Evolutionary conservation across 2,113 vertebrate species (phyloP).

Genomic region (Pao palembangensis): DNA sequence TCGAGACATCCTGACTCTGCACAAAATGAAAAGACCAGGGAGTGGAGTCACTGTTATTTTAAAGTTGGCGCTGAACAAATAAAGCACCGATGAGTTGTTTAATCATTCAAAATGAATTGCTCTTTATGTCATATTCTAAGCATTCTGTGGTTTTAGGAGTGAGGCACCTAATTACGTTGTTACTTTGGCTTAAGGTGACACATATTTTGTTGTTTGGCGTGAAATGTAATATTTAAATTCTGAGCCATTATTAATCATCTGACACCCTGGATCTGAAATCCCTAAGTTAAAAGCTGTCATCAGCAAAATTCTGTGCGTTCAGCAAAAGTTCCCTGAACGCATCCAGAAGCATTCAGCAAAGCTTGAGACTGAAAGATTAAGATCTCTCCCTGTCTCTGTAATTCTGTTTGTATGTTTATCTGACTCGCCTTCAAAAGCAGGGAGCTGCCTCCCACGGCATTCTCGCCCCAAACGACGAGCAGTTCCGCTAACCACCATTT

Average conservation of each 20-base stretch:
- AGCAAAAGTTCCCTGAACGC: too few species aligned
- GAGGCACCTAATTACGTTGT: too few species aligned
- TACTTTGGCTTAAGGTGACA: too few species aligned
- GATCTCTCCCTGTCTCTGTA: conserved; percentile 27
- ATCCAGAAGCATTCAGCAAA: not conserved
- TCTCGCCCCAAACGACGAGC: conserved; percentile 35
- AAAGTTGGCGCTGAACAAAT: too few species aligned
- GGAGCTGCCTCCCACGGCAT: conserved; percentile 40
- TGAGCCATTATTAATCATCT: too few species aligned
- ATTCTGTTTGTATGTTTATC: conserved; percentile 48
- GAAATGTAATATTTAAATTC: not conserved
- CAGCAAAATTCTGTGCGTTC: too few species aligned
- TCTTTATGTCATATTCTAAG: not conserved
- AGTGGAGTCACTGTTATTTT: too few species aligned
- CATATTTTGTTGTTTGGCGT: not conserved
- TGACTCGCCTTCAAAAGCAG: conserved; percentile 48
- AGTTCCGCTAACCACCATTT: conserved; percentile 54
- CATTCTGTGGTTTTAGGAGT: not conserved
- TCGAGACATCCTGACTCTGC: not conserved
- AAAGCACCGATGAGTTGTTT: too few species aligned
- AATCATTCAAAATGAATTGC: too few species aligned
- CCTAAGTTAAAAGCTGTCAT: not conserved
- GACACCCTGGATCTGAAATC: too few species aligned
- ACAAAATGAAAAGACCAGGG: too few species aligned
- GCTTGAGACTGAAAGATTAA: conserved; percentile 33